Conservation (phyloP, 2,113 vertebrate genomes). For the Ophthalmotilapia sp. region DNA sequence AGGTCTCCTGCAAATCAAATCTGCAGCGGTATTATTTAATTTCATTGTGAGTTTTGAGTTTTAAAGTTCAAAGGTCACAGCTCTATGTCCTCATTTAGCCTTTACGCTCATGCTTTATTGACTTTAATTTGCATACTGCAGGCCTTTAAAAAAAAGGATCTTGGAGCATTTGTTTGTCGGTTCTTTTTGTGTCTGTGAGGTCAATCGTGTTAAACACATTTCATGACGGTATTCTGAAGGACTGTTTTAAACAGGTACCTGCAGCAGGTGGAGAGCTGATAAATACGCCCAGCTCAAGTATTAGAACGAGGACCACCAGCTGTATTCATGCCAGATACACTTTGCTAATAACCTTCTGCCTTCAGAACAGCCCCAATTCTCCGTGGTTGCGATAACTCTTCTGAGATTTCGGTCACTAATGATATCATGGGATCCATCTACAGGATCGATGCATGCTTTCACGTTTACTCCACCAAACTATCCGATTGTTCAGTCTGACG, state of each 20-base stretch:
- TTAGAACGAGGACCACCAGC: not conserved
- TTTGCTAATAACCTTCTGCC: not conserved
- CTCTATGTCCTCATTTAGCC: not conserved
- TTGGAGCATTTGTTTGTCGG: not conserved
- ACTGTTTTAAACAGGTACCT: not conserved
- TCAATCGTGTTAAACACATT: not conserved
- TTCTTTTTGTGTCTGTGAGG: not conserved
- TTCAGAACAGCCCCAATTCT: not conserved
- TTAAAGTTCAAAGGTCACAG: not conserved
- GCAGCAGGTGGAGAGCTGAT: not conserved
- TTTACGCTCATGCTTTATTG: not conserved
- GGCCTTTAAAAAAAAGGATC: not conserved
- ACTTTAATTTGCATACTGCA: not conserved
- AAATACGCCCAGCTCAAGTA: not conserved
- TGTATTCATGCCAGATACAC: not conserved
- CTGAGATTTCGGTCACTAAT: not conserved
- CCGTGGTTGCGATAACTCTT: fast-evolving
- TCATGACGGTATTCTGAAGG: not conserved
- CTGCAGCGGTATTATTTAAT: not conserved
- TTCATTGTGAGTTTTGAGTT: not conserved
- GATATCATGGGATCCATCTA: not conserved
- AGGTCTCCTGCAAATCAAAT: not conserved
- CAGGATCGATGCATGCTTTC: fast-evolving
- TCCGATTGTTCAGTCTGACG: too few relatives aligned
- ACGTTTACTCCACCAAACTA: not conserved